Evolutionary conservation across 2,113 vertebrate species (phyloP).

Genomic region (Sapayoa aenigma): DNA sequence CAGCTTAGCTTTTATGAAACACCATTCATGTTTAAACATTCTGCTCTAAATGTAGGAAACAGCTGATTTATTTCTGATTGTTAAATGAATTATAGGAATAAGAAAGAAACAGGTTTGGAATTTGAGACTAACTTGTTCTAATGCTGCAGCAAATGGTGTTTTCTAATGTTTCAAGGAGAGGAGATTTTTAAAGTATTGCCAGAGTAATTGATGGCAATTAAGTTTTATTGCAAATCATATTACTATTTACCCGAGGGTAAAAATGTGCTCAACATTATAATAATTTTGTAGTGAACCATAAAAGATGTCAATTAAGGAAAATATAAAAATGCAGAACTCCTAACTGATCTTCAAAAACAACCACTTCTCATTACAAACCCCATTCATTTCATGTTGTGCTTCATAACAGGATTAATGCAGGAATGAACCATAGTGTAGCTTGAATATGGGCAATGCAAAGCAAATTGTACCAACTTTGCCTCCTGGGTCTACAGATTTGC

Average conservation of each 20-base stretch:
- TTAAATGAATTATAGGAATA: constrained; percentile 1
- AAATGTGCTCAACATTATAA: not conserved
- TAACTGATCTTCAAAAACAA: not conserved
- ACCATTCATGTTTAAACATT: not conserved
- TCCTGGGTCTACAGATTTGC: not conserved
- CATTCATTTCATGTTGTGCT: not conserved
- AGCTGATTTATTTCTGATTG: constrained; percentile 26
- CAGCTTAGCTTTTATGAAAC: not conserved
- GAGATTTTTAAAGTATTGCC: not conserved
- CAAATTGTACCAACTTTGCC: not conserved
- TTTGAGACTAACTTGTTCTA: not conserved
- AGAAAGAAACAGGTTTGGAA: not conserved
- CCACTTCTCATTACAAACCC: not conserved
- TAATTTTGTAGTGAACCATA: not conserved
- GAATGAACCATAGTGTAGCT: not conserved
- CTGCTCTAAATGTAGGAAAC: not conserved
- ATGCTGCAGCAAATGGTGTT: not conserved
- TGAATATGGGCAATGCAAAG: not conserved
- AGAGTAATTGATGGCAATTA: not conserved
- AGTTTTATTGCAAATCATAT: not conserved
- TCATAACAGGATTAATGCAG: not conserved
- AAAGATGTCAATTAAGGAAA: not conserved
- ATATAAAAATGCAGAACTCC: not conserved
- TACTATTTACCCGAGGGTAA: not conserved
- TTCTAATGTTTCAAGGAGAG: not conserved